Conservation (phyloP, 2,888 invertebrate species). For the Nemapogon koenigi region DNA sequence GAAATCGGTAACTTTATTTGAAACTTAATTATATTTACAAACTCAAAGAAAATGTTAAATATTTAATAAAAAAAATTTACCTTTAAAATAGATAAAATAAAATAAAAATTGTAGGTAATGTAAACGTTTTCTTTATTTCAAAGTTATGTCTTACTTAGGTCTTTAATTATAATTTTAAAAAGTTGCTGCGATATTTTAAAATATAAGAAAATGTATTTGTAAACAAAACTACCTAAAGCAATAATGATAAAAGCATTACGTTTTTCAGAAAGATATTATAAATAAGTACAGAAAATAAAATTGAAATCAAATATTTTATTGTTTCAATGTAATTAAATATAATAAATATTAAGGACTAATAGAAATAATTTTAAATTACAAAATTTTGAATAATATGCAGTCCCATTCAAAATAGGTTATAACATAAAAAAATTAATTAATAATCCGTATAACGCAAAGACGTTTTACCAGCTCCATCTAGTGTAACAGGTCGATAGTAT, state of each 20-base stretch:
- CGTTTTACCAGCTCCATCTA: slow-evolving; percentile 60
- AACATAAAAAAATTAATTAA: slow-evolving; percentile 26
- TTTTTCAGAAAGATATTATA: neutral
- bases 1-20: too few species aligned
- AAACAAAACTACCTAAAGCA: neutral
- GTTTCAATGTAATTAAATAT: neutral
- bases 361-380: neutral
- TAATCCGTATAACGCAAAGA: slow-evolving; percentile 55
- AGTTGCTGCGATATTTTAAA: too few species aligned
- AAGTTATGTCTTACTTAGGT: too few species aligned
- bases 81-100: too few species aligned
- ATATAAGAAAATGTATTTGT: neutral
- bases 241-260: neutral
- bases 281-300: neutral
- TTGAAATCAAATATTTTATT: neutral
- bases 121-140: too few species aligned
- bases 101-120: too few species aligned
- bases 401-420: too few species aligned
- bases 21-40: too few species aligned
- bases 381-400: too few species aligned
- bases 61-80: too few species aligned
- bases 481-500: slow-evolving; percentile 76
- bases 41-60: too few species aligned
- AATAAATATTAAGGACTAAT: neutral
- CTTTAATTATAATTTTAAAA: too few species aligned